A percentile compares a stretch with the other conserved stretches of the same genome.
Evolutionary conservation across 1,140 invertebrate species (phyloP).

Genomic region (Sycobia sp.): DNA sequence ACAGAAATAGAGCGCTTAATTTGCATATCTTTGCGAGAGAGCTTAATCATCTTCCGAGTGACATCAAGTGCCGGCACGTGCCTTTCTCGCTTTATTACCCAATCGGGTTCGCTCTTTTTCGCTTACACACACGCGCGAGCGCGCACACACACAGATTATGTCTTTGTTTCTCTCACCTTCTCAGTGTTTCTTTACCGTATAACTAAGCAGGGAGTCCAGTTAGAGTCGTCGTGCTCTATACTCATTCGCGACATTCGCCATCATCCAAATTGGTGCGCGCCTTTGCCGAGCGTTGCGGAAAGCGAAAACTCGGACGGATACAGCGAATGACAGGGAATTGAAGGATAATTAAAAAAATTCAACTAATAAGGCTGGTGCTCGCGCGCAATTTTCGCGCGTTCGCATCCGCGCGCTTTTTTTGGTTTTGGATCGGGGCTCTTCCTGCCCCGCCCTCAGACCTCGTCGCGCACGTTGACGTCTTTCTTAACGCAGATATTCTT

Average conservation of each 20-base stretch:
- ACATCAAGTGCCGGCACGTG: conserved; percentile 37
- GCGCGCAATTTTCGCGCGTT: too few relatives aligned
- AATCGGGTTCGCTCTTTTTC: conserved; percentile 18
- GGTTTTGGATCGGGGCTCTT: conserved; percentile 18
- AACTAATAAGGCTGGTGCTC: too few relatives aligned
- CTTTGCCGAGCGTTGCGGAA: conserved; percentile 23
- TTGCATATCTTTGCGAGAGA: conserved; percentile 38
- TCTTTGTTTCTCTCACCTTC: background rate
- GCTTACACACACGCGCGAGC: too few relatives aligned
- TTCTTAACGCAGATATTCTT: too few relatives aligned
- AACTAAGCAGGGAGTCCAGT: too few relatives aligned
- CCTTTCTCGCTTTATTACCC: conserved; percentile 35
- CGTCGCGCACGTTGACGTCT: conserved; percentile 16
- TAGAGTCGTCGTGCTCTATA: too few relatives aligned
- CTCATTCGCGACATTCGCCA: background rate
- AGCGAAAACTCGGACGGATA: conserved; percentile 13
- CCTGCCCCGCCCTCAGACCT: too few relatives aligned
- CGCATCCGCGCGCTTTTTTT: background rate
- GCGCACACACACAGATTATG: background rate
- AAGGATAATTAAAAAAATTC: background rate
- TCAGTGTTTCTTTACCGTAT: background rate
- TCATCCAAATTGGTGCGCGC: conserved; percentile 17
- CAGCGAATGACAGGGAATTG: conserved; percentile 3
- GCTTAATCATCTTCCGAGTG: conserved; percentile 38
- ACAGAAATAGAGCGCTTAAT: conserved; percentile 37